A percentile compares a stretch with the other conserved stretches of the same genome.
phyloP scores from a whole-genome alignment of 37 sponge, comb jelly and placozoan genomes.

The Aphrocallistes beatrix region DNA sequence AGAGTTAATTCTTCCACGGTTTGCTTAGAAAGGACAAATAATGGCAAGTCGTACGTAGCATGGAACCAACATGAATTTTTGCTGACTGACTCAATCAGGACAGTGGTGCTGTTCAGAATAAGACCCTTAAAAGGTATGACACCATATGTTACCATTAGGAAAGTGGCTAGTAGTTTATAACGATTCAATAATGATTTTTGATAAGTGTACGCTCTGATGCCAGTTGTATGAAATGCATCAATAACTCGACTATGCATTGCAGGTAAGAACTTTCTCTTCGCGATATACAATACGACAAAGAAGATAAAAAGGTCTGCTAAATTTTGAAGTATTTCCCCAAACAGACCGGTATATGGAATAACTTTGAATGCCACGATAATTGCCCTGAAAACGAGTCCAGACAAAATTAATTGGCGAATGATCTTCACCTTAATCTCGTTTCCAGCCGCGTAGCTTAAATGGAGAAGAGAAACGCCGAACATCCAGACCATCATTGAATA shows the following conservation, averaged over 20 bases:
- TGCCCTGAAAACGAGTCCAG: not conserved
- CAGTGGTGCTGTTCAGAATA: not conserved
- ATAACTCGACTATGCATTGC: not conserved
- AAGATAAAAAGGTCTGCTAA: not conserved
- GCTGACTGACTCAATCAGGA: not conserved
- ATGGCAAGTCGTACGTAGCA: not conserved
- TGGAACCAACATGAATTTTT: not conserved
- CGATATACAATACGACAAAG: not conserved
- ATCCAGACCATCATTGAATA: conserved; percentile 2
- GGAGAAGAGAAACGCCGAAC: not conserved
- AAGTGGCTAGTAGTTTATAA: not conserved
- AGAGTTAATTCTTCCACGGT: too few relatives aligned
- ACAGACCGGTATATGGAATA: not conserved
- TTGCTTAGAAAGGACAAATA: too few relatives aligned
- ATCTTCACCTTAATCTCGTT: not conserved
- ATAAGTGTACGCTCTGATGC: not conserved
- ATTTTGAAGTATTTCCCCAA: not conserved
- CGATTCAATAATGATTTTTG: not conserved
- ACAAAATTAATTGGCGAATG: not conserved
- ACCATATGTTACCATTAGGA: not conserved
- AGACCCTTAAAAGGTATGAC: not conserved
- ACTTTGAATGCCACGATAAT: not conserved
- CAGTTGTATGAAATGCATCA: not conserved
- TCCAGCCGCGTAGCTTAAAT: conserved; percentile 6
- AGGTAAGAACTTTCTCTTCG: not conserved